A percentile compares a stretch with the other conserved stretches of the same genome.
Conservation (phyloP, 2,888 invertebrate genomes). For the Erannis defoliaria region DNA sequence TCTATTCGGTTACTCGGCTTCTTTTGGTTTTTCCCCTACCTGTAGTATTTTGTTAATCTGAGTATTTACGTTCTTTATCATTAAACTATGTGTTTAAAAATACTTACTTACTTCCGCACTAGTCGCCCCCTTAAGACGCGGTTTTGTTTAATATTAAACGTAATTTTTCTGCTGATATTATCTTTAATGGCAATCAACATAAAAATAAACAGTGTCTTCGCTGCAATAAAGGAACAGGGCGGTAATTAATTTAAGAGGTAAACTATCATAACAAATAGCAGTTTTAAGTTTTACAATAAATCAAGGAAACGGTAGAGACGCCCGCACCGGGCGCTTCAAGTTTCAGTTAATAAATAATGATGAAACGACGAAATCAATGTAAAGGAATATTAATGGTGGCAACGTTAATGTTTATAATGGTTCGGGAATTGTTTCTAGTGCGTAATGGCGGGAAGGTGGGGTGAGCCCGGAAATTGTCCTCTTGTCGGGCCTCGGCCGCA, state of each 20-base stretch:
- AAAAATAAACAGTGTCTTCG: constrained; percentile 41
- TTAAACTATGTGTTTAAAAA: too few species aligned
- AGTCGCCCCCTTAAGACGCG: too few species aligned
- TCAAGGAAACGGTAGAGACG: constrained; percentile 41
- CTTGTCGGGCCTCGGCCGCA: constrained; percentile 76
- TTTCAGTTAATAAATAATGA: constrained; percentile 59
- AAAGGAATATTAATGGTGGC: constrained; percentile 60
- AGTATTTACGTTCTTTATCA: too few species aligned
- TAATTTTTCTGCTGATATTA: constrained; percentile 30
- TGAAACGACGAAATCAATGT: constrained; percentile 64
- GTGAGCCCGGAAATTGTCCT: constrained; percentile 83
- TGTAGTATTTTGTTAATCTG: too few species aligned
- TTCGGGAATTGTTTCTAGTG: constrained; percentile 78
- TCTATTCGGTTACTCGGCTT: too few species aligned
- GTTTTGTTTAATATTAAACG: constrained; percentile 43
- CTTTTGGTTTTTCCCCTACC: too few species aligned
- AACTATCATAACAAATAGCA: constrained; percentile 49
- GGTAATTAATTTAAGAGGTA: constrained; percentile 49
- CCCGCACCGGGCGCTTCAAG: constrained; percentile 34
- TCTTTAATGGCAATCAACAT: constrained; percentile 41
- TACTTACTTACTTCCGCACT: too few species aligned
- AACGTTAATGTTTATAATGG: constrained; percentile 80
- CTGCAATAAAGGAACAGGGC: constrained; percentile 37
- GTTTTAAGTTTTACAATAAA: constrained; percentile 50
- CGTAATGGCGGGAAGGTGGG: constrained; percentile 79